phyloP scores from a whole-genome alignment of 2,888 invertebrate species.

The Drosophila lutescens region DNA sequence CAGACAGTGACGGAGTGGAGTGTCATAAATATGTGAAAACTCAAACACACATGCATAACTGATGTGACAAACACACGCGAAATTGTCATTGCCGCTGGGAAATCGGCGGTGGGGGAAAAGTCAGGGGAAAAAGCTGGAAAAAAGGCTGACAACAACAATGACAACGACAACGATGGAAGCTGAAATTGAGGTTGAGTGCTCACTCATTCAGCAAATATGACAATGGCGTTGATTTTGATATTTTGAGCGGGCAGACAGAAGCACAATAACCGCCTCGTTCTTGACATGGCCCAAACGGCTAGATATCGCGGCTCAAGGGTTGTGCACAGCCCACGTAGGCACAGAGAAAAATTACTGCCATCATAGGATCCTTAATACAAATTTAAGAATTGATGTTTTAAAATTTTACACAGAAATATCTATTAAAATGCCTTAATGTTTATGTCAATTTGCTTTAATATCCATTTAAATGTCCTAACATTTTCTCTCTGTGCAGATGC shows the following conservation, averaged over 20 bases:
- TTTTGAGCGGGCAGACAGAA: slow-evolving; percentile 51
- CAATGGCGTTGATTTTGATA: slow-evolving; percentile 74
- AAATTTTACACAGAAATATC: too few relatives aligned
- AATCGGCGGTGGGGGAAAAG: not conserved
- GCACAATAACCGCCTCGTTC: slow-evolving; percentile 53
- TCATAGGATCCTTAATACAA: not conserved
- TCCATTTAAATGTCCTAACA: too few relatives aligned
- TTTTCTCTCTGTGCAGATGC: slow-evolving; percentile 22
- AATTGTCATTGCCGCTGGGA: slow-evolving; percentile 70
- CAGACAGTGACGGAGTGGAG: slow-evolving; percentile 72
- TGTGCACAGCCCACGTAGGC: slow-evolving; percentile 21
- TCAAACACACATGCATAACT: slow-evolving; percentile 66
- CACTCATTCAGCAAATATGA: slow-evolving; percentile 74
- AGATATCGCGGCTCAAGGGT: slow-evolving; percentile 56
- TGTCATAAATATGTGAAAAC: slow-evolving; percentile 57
- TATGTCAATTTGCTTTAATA: not conserved
- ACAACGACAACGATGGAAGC: slow-evolving; percentile 61
- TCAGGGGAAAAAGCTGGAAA: slow-evolving; percentile 47
- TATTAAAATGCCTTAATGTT: too few relatives aligned
- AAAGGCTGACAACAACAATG: slow-evolving; percentile 68
- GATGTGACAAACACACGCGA: slow-evolving; percentile 80
- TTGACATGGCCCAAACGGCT: slow-evolving; percentile 54
- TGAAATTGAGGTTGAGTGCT: slow-evolving; percentile 74
- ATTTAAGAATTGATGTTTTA: too few relatives aligned
- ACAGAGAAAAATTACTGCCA: slow-evolving; percentile 1